phyloP scores from a whole-genome alignment of 2,797 vertebrate genomes.

The Danio choprae region DNA sequence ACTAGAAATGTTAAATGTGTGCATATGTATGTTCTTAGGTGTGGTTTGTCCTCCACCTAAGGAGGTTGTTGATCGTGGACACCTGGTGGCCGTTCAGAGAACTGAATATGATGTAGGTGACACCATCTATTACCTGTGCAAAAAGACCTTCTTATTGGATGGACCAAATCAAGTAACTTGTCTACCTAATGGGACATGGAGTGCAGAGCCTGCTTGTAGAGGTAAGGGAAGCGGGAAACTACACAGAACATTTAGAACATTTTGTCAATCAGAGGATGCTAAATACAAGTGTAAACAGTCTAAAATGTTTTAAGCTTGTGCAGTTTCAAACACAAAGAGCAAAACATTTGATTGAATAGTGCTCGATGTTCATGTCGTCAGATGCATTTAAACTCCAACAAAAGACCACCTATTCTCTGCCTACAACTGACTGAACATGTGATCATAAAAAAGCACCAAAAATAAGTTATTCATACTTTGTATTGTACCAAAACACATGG shows the following conservation, averaged over 20 bases:
- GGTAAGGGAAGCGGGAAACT: conserved; percentile 68
- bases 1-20: background rate
- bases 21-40: conserved; percentile 64
- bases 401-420: no score
- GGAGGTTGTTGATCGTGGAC: conserved; percentile 75
- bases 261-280: no score
- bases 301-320: no score
- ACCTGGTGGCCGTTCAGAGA: conserved; percentile 84
- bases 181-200: conserved; percentile 81
- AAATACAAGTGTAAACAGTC: no score
- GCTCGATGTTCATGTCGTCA: no score
- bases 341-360: no score
- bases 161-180: conserved; percentile 82
- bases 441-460: no score
- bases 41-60: conserved; percentile 78
- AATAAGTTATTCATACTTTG: no score
- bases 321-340: no score
- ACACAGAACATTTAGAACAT: background rate
- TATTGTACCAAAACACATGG: no score
- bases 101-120: conserved; percentile 80
- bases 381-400: no score
- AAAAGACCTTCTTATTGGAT: conserved; percentile 81
- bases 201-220: conserved; percentile 77
- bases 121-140: conserved; percentile 85
- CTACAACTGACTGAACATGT: no score